Base-by-base conservation (phyloP, 2,797 vertebrate species). In the Phrynocephalus forsythii region DNA sequence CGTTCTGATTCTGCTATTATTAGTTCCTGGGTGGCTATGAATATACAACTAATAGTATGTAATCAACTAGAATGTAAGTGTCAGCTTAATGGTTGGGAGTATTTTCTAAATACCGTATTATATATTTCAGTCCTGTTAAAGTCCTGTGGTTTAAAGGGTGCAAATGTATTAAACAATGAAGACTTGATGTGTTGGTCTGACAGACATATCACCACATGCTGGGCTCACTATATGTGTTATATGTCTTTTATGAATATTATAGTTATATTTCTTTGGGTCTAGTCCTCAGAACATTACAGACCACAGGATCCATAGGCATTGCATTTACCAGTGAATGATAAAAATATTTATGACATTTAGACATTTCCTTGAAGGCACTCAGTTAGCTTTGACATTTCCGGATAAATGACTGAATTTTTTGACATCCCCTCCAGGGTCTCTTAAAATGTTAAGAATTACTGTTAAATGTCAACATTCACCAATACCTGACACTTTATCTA, bases 361-460 rank as follows among this genome's bases (percentile, higher is more conserved):
- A 78, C 33, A 52, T 52, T 78, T 68, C 67, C 73, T 67, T 26
- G 75, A 69, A 78, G 60, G 7, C 28, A 67, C 38, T 77, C 26
- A 67, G 44, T 78, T 30, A 60, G 10, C 63, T 67, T 85, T 85
- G 75, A 85, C 63, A 85, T 78, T 85, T 85, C 68, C 56, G 50
- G 38, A 85, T 78, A 85, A 85, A 77, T 48, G 28, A 77, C 60
- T 85, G 44, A 22, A 68, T 77, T 30, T 85, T 52, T 22, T 33
- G 75, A 68, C 38, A 81, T 68, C n/a, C 28, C 72, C 33, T 16
- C 5, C 38, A 1, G 28, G 11, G 11, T 67, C 75, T 78, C 75
- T 78, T 78, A 68, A 78, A 85, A 85, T 52, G 44, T 52, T 67
- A 69, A 68, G 75, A 77, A 67, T 63, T 78, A 33, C 28, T 68